Conservation (phyloP, 1,140 invertebrate genomes). For the Parapsyche elsis region DNA sequence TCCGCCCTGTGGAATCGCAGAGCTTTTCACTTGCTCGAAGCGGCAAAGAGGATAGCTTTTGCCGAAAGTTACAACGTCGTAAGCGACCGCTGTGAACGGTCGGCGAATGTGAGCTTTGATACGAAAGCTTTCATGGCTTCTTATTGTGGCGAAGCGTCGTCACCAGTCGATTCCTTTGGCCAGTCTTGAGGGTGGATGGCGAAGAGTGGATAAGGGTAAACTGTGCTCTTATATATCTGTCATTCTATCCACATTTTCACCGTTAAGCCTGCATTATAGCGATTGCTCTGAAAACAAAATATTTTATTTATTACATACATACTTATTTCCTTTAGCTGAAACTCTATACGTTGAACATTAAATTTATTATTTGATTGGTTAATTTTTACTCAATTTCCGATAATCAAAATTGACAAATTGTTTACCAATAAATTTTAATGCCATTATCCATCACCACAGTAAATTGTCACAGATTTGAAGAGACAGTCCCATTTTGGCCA, state of each 20-base stretch:
- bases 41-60: constrained; percentile 45
- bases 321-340: too few relatives aligned
- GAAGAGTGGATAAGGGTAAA: constrained; percentile 50
- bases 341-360: too few relatives aligned
- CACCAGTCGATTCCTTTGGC: background rate
- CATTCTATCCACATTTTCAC: constrained; percentile 53
- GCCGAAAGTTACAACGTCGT: background rate
- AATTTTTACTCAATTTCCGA: too few relatives aligned
- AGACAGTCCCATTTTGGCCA: too few relatives aligned
- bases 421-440: too few relatives aligned
- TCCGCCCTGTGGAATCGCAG: constrained; percentile 36
- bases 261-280: constrained; percentile 41
- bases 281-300: too few relatives aligned
- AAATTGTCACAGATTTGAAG: too few relatives aligned
- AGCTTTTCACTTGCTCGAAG: constrained; percentile 47
- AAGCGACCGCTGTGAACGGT: background rate
- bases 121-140: background rate
- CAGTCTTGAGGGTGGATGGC: constrained; percentile 8
- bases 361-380: too few relatives aligned
- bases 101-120: background rate
- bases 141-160: background rate
- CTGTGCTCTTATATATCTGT: constrained; percentile 55
- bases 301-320: too few relatives aligned
- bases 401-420: too few relatives aligned
- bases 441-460: too few relatives aligned